Base-by-base conservation (phyloP, 2,113 vertebrate species). In the Mohoua ochrocephala region DNA sequence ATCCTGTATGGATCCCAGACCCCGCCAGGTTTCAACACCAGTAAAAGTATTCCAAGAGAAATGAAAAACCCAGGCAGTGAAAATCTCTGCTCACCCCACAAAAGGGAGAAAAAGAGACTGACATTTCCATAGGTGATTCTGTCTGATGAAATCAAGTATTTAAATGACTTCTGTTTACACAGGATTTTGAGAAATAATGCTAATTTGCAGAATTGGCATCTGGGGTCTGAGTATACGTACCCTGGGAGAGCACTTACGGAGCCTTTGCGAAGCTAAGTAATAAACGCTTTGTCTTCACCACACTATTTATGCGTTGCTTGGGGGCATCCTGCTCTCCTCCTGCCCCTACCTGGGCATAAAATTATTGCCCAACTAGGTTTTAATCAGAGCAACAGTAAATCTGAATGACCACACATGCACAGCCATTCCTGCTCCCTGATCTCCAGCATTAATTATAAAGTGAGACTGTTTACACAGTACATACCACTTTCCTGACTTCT, bases 271-370 rank as follows among this genome's bases (percentile, higher is more conserved):
- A 95, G 97, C 97, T 97, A 97, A 97, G 98, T 94, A 97, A 97
- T 98, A 98, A 98, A 98, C 97, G 93, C 96, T 98, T 98, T 98
- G 98, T 98, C 98, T 97, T 98, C 98, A 97, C 98, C 97, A 96
- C 96, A 96, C 97, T 98, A 98, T 98, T 98, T 98, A 98, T 98
- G 96, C 95, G 96, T 98, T 98, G 98, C 98, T 98, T 95, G 93
- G 97, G 97, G 98, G 97, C 97, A 98, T 97, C 97, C 95, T 95
- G 97, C 95, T 97, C 95, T 96, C 95, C 88, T 95, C 60, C 94
- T 96, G 94, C 97, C 97, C 90, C 97, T 95, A 98, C 98, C 98
- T 98, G 97, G 91, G 94, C 97, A 97, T 96, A 96, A 87, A 96
- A 97, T 97, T 96, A 97, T 94, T 61, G 75, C 96, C 96, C 96